A percentile compares a stretch with the other conserved stretches of the same genome.
phyloP scores from a whole-genome alignment of 2,888 invertebrate genomes.

The Synanthedon formicaeformis region DNA sequence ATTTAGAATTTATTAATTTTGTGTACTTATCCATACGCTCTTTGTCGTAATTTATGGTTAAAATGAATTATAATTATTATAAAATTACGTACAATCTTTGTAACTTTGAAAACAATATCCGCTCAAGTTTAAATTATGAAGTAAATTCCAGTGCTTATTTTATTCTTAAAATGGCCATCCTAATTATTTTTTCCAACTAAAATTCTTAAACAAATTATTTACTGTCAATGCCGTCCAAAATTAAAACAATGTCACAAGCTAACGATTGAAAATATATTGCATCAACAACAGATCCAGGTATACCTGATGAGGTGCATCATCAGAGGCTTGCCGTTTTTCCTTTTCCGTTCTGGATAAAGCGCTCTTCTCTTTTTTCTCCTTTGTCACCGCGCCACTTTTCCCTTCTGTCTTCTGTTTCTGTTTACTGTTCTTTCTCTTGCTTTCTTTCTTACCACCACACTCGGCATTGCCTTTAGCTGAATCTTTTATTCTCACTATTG shows the following conservation, averaged over 20 bases:
- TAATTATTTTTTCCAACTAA: too few relatives aligned
- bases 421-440: conserved; percentile 73
- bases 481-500: conserved; percentile 78
- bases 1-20: too few relatives aligned
- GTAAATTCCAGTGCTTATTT: too few relatives aligned
- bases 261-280: too few relatives aligned
- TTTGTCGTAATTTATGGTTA: not conserved
- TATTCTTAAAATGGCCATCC: too few relatives aligned
- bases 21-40: too few relatives aligned
- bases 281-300: not conserved
- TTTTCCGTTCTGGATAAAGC: conserved; percentile 42
- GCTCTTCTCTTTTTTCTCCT: conserved; percentile 43
- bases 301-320: conserved; percentile 45
- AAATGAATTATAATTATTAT: not conserved
- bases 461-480: conserved; percentile 72
- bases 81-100: too few relatives aligned
- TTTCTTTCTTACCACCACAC: conserved; percentile 71
- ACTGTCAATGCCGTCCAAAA: too few relatives aligned
- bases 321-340: conserved; percentile 35
- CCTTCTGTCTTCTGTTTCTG: conserved; percentile 72
- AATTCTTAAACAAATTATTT: too few relatives aligned
- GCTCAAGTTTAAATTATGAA: too few relatives aligned
- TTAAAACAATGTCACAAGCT: too few relatives aligned
- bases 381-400: conserved; percentile 58
- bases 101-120: too few relatives aligned